Conservation (phyloP, 2,113 vertebrate genomes). For the Apus apus region DNA sequence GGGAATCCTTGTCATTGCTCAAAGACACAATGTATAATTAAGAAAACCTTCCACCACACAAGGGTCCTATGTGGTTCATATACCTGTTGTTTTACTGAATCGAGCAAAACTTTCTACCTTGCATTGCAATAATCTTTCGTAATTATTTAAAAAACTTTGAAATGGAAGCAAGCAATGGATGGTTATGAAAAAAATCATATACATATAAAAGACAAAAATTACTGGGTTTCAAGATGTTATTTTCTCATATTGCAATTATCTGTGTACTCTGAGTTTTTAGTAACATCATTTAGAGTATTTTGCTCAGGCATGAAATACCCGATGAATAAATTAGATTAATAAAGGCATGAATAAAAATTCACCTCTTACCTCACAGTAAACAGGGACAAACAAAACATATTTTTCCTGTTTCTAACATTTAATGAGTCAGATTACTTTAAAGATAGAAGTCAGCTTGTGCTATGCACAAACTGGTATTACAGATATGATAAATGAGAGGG, state of each 20-base stretch:
- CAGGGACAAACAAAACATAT: not conserved
- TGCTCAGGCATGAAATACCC: not conserved
- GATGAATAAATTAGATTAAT: not conserved
- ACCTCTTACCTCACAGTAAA: not conserved
- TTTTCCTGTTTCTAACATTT: not conserved
- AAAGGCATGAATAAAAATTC: not conserved
- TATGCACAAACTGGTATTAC: not conserved
- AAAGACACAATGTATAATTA: not conserved
- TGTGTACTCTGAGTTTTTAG: not conserved
- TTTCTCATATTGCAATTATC: not conserved
- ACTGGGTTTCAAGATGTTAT: fast-evolving
- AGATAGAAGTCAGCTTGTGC: not conserved
- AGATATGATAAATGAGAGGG: not conserved
- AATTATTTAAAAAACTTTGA: not conserved
- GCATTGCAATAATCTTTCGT: not conserved
- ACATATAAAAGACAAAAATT: not conserved
- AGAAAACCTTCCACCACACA: not conserved
- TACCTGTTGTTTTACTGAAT: not conserved
- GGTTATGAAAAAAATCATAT: not conserved
- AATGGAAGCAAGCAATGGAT: not conserved
- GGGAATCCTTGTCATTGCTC: not conserved
- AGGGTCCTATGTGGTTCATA: not conserved
- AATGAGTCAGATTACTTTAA: not conserved
- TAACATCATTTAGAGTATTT: not conserved
- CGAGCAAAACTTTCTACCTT: not conserved